Evolutionary conservation across 2,113 vertebrate species (phyloP), one percentile per base, ranked within the genome.

Genomic region (Podiceps cristatus): DNA sequence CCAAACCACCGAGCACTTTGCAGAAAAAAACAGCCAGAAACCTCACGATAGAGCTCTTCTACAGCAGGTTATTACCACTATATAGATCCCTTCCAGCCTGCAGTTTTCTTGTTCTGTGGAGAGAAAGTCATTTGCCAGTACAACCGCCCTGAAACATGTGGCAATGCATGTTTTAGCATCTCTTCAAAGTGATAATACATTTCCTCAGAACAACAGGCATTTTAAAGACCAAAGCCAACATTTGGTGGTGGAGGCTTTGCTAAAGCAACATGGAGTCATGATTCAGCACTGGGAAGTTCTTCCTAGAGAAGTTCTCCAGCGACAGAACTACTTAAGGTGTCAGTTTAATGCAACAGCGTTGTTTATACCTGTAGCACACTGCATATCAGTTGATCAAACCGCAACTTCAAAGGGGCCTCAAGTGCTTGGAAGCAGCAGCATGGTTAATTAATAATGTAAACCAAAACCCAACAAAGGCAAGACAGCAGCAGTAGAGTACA

Each of bases 361-460:
- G 69, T 78, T 93, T 91, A 68, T 81, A 92, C 76, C 92, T 87
- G 35, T n/a, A 63, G 86, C 76, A 80, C 7, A 6, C 72, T 69
- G 82, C 45, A 3, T 79, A 91, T 76, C 84, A 52, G 10, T 31
- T 66, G 74, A 95, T 93, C 82, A 93, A 92, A 83, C 56, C 40
- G 76, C 60, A 81, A 67, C 88, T 94, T 97, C 83, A 84, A 81
- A 93, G 49, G 68, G 64, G 49, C 85, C 80, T 84, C 64, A 69
- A 64, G 76, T 68, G 35, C 73, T 93, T 68, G 66, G 86, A 89
- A 96, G 83, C 58, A 81, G 72, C 44, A 72, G 60, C 49, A 37
- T 66, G 69, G 53, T 75, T 95, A 94, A 96, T 96, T 94, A 97
- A 96, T 89, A 87, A 93, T 91, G 80, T 68, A 94, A 95, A 92